Evolutionary conservation across 1,140 invertebrate genomes (phyloP).

Genomic region (Tenebrio molitor): DNA sequence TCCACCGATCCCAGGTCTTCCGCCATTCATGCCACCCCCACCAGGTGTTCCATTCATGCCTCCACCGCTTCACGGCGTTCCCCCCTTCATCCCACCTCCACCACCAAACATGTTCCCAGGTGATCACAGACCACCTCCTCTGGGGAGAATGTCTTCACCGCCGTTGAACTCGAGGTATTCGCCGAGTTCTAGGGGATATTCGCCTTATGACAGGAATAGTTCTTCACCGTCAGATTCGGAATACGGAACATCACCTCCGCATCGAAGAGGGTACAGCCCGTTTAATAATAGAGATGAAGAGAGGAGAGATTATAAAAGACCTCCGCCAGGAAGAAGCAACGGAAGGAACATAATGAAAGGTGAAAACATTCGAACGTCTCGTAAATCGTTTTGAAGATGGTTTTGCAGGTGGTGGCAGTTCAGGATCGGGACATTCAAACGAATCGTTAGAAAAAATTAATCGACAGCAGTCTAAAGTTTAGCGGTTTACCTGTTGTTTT

Average conservation of each 20-base stretch:
- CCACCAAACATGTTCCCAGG: constrained; percentile 68
- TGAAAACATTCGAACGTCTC: no score
- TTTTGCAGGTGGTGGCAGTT: constrained; percentile 56
- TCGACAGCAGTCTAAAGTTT: constrained; percentile 62
- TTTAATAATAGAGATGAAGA: constrained; percentile 60
- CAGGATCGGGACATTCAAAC: constrained; percentile 63
- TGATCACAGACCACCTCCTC: constrained; percentile 73
- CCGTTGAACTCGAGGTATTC: constrained; percentile 63
- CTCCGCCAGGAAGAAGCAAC: constrained; percentile 51
- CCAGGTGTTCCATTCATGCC: constrained; percentile 62
- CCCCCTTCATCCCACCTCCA: constrained; percentile 64
- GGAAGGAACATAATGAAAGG: constrained; percentile 57
- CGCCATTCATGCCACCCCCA: constrained; percentile 64
- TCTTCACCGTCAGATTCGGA: constrained; percentile 63
- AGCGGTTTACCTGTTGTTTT: constrained; percentile 57
- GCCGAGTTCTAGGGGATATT: constrained; percentile 61
- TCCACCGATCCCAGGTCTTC: constrained; percentile 68
- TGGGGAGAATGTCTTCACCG: constrained; percentile 76
- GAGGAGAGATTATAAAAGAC: constrained; percentile 58
- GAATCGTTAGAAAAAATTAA: constrained; percentile 63
- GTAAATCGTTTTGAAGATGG: constrained; percentile 35
- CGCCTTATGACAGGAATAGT: constrained; percentile 62
- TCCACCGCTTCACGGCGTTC: constrained; percentile 66
- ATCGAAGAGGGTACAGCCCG: constrained; percentile 57
- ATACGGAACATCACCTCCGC: constrained; percentile 59